Evolutionary conservation across 2,797 vertebrate genomes (phyloP), one percentile per base, ranked within the genome.

Genomic region (Channallabes apus): DNA sequence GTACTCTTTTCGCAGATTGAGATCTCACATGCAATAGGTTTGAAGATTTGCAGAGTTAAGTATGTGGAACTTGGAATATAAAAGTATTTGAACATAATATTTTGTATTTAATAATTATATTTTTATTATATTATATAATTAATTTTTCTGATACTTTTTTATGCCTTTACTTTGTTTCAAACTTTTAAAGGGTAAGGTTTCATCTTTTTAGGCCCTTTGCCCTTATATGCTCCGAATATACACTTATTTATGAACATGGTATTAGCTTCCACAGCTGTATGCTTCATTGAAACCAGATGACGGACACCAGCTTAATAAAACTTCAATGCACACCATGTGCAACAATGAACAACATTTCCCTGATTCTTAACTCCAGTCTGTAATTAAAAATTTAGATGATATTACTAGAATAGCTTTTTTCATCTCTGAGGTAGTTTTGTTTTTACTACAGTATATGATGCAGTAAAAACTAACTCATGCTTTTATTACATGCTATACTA

Each of bases 231-330:
- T 51, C 46, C n/a, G 12, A n/a, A 15, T 27, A 51, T 73, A 1
- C 27, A 12, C 46, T 7, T 11, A 11, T 51, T 51, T 5, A 27
- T 51, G 54, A 73, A 27, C 46, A 54, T 17, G 24, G 2, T 54
- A 27, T 56, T 75, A 75, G 12, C 51, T 75, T 29, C 27, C 27
- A 76, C n/a, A 76, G 46, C 24, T 51, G 72, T 75, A 75, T 75
- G 38, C 46, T 29, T 75, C 14, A 56, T 0, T 75, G 54, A 75
- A 56, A 46, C n/a, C 46, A 75, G 46, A 56, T 76, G 15, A 76
- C 24, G 29, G 4, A 75, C 24, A 56, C 9, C 69, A 22, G n/a
- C 27, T 76, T 7, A 20, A 76, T 9, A 76, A 56, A 76, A 17
- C 14, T 56, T 54, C 27, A 5, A 73, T 4, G n/a, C 7, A 73